These are phyloP conservation scores for Folsomia candida DNA, from an alignment of 2,888 invertebrate genomes.

Conservation along the genomic window DNA sequence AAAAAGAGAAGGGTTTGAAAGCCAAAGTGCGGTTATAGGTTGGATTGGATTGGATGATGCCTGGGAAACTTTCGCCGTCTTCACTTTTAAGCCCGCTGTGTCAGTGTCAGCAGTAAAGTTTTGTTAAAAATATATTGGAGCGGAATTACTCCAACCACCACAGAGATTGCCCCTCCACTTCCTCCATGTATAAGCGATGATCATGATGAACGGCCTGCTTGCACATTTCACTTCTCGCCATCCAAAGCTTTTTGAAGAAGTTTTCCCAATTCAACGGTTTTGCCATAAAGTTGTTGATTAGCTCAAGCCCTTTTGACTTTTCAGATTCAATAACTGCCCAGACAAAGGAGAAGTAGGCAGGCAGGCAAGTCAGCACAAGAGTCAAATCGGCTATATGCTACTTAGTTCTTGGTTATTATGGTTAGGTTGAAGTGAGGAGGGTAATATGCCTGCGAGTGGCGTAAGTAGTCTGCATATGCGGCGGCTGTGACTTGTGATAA, in stretches of 20 bases:
- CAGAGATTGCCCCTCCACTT: background rate
- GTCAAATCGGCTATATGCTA: too few relatives aligned
- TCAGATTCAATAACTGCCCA: slow-evolving; percentile 17
- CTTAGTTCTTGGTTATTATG: too few relatives aligned
- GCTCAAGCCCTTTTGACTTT: slow-evolving; percentile 16
- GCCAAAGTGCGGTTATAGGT: background rate
- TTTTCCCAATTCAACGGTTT: slow-evolving; percentile 12
- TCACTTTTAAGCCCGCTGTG: background rate
- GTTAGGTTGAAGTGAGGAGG: too few relatives aligned
- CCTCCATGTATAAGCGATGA: background rate
- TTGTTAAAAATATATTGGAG: background rate
- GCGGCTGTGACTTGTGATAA: too few relatives aligned
- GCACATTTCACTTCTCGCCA: background rate
- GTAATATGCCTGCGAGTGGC: too few relatives aligned
- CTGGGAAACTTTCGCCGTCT: slow-evolving; percentile 8
- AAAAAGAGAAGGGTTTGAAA: background rate
- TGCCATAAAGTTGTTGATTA: slow-evolving; percentile 20
- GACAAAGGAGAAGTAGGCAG: slow-evolving; percentile 5
- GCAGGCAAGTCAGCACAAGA: too few relatives aligned
- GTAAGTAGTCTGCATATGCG: too few relatives aligned
- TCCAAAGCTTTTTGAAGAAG: background rate
- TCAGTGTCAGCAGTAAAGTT: slow-evolving; percentile 22
- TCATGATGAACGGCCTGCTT: background rate
- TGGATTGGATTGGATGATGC: background rate
- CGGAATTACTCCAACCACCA: background rate